Evolutionary conservation across 2,888 invertebrate genomes (phyloP), one percentile per base, ranked within the genome.

Genomic region (Hydrotaea cyrtoneurina): DNA sequence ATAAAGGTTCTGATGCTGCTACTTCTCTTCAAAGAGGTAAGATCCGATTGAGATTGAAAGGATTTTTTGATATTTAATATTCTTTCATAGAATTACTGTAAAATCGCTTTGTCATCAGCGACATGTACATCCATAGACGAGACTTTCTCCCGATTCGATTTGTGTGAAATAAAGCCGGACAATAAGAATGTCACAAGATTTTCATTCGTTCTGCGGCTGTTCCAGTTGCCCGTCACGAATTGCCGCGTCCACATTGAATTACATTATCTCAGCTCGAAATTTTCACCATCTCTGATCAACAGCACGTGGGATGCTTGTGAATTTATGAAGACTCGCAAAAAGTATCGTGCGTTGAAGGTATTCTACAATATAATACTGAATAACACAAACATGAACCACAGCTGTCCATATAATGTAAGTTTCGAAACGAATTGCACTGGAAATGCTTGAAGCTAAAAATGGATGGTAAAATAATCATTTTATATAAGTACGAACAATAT

Each of bases 401-500:
- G 71, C 1, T 76, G 80, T 50, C 80, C 80, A 4, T 69, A 69
- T 59, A 46, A 55, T 66, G 80, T 80, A 64, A 57, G 69, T 73
- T 5, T 36, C 3, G 3, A 36, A 5, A 36, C 3, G 36, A 5
- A 36, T 8, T 5, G 8, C 36, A n/a, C n/a, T n/a, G n/a, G n/a
- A n/a, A n/a, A n/a, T n/a, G n/a, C 36, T 36, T 8, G 36, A 36
- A 8, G 36, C 36, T 8, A 36, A 36, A 5, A 36, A 3, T 5
- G 36, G 36, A 8, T 36, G 4, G 4, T 36, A 3, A 36, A 3
- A 8, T 5, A 3, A 3, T 36, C 36, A 8, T 36, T 3, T 36
- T 8, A 36, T 36, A 5, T 36, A 5, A 3, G 36, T 5, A 36
- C 36, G 36, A 36, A 36, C 8, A 8, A 8, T 36, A 5, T 8